Conservation (phyloP, 2,113 vertebrate species). For the Limnothrissa miodon region DNA sequence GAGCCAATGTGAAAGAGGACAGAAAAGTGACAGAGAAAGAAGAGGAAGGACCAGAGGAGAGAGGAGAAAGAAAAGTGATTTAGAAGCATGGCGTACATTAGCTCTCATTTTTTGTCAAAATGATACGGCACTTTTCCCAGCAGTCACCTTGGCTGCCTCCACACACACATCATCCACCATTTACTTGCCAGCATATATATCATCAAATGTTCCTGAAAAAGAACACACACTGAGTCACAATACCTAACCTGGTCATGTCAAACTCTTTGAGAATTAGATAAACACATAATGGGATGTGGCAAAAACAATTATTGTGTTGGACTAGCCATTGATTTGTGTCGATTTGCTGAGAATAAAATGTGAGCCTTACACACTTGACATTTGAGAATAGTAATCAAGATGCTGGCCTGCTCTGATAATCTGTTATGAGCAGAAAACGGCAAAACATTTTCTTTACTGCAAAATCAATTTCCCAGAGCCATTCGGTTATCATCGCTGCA, state of each 20-base stretch:
- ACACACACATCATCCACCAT: background rate
- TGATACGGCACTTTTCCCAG: background rate
- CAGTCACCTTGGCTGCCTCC: background rate
- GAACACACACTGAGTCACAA: background rate
- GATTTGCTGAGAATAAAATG: conserved; percentile 57
- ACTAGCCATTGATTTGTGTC: conserved; percentile 50
- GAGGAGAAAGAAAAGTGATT: background rate
- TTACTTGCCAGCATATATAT: background rate
- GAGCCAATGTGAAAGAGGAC: background rate
- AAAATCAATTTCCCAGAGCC: background rate
- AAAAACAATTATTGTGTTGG: conserved; percentile 58
- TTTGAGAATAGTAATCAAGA: conserved; percentile 59
- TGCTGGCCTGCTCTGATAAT: conserved; percentile 18
- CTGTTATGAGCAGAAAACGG: background rate
- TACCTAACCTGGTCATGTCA: background rate
- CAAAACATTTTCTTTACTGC: conserved; percentile 2
- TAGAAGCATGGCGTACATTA: background rate
- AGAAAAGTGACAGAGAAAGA: background rate
- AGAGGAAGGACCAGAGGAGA: background rate
- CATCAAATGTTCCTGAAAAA: background rate
- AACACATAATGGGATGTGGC: conserved; percentile 46
- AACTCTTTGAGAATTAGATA: conserved; percentile 19
- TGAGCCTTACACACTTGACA: conserved; percentile 57
- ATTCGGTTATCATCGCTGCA: background rate
- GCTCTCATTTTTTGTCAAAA: background rate